Evolutionary conservation across 2,113 vertebrate species (phyloP).

Genomic region (Mastomys coucha): DNA sequence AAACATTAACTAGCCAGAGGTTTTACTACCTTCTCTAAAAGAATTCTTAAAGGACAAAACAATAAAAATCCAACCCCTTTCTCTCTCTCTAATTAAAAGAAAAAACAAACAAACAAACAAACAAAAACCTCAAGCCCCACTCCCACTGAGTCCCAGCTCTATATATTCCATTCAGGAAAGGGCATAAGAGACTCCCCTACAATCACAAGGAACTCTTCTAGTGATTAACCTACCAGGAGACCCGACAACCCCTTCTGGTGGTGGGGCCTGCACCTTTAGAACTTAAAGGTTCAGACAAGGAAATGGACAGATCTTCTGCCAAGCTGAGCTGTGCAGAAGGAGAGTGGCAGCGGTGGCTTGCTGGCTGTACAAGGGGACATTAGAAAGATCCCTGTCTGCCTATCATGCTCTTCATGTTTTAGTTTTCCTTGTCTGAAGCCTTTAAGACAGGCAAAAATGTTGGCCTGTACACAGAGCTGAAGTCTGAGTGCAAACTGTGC

Average conservation of each 20-base stretch:
- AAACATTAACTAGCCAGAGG: slow-evolving; percentile 7
- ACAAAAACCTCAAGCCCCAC: neutral
- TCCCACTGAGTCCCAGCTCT: neutral
- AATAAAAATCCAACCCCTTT: neutral
- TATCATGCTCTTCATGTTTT: neutral
- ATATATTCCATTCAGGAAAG: neutral
- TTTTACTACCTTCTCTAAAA: neutral
- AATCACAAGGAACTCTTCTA: neutral
- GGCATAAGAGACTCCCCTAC: neutral
- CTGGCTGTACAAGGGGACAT: neutral
- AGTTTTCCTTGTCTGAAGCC: neutral
- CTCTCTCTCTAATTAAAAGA: neutral
- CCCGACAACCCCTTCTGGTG: neutral
- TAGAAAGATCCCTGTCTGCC: neutral
- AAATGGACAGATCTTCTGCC: neutral
- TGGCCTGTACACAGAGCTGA: neutral
- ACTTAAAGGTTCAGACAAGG: neutral
- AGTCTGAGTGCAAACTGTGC: slow-evolving; percentile 40
- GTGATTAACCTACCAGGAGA: neutral
- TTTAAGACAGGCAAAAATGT: slow-evolving; percentile 35
- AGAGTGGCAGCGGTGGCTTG: no score
- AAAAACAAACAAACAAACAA: neutral
- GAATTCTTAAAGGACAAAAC: slow-evolving; percentile 2
- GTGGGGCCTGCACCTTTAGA: neutral
- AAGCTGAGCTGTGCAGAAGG: neutral